Conservation (phyloP, 2,113 vertebrate species). For the Paralichthys olivaceus region DNA sequence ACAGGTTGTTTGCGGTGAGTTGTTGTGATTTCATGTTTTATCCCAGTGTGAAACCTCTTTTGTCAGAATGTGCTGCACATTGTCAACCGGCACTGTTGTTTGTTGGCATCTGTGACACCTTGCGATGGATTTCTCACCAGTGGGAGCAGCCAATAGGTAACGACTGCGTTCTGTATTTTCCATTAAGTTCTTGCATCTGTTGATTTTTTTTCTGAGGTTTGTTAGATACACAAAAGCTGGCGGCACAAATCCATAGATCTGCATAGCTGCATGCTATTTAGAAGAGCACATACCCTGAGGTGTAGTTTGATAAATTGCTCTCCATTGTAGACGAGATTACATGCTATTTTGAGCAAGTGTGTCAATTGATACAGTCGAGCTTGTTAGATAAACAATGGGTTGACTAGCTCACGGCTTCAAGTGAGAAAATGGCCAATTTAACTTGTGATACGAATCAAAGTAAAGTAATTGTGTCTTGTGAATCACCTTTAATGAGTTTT, state of each 20-base stretch:
- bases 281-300: constrained; percentile 24
- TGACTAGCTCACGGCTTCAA: constrained; percentile 29
- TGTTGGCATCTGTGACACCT: background rate
- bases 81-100: background rate
- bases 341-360: constrained; percentile 41
- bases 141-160: background rate
- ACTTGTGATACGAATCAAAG: constrained; percentile 53
- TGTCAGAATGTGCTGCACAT: background rate
- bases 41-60: background rate
- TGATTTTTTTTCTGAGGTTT: constrained; percentile 7
- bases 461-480: constrained; percentile 46
- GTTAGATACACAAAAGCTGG: constrained; percentile 7
- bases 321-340: constrained; percentile 37
- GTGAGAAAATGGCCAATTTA: constrained; percentile 54
- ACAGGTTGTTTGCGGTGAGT: background rate
- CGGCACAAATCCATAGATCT: constrained; percentile 43
- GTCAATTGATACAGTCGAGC: constrained; percentile 51
- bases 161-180: background rate
- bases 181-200: background rate
- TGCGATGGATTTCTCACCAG: constrained; percentile 7
- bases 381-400: constrained; percentile 62
- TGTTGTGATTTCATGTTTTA: too few species aligned
- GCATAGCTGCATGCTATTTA: constrained; percentile 21
- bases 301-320: constrained; percentile 43
- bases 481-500: constrained; percentile 35